Evolutionary conservation across 2,888 invertebrate species (phyloP).

Genomic region (Opisthograptis luteolata): DNA sequence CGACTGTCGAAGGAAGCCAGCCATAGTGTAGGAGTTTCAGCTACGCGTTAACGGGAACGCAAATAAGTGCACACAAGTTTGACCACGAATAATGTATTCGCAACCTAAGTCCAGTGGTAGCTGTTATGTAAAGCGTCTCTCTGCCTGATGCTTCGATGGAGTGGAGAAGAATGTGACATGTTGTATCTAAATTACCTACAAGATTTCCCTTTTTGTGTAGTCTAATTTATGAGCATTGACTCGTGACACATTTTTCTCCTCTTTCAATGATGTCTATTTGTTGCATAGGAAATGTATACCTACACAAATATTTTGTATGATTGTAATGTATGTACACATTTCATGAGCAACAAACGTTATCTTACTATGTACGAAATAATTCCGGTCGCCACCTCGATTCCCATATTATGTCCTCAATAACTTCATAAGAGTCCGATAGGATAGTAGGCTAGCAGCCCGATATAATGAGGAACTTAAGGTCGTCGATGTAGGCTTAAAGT

Average conservation of each 20-base stretch:
- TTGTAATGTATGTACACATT: background rate
- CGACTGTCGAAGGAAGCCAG: background rate
- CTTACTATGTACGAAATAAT: background rate
- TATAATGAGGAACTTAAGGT: constrained; percentile 26
- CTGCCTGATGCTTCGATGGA: too few species aligned
- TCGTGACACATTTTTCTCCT: background rate
- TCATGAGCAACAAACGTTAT: background rate
- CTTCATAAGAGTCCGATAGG: constrained; percentile 5
- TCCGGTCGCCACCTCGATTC: constrained; percentile 24
- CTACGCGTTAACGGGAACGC: too few species aligned
- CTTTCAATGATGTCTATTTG: background rate
- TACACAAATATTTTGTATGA: background rate
- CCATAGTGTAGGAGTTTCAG: too few species aligned
- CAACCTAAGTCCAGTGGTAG: too few species aligned
- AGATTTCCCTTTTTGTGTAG: background rate
- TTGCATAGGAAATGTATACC: background rate
- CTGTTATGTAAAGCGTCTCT: too few species aligned
- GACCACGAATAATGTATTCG: too few species aligned
- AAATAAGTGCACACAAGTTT: too few species aligned
- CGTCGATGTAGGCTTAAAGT: constrained; percentile 24
- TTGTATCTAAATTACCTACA: too few species aligned
- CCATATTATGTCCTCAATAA: constrained; percentile 2
- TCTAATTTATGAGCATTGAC: background rate
- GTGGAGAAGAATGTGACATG: background rate
- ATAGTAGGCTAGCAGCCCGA: constrained; percentile 17